These are phyloP conservation scores for Cephus nigrinus DNA, from an alignment of 2,888 invertebrate genomes.

Conservation along the genomic window DNA sequence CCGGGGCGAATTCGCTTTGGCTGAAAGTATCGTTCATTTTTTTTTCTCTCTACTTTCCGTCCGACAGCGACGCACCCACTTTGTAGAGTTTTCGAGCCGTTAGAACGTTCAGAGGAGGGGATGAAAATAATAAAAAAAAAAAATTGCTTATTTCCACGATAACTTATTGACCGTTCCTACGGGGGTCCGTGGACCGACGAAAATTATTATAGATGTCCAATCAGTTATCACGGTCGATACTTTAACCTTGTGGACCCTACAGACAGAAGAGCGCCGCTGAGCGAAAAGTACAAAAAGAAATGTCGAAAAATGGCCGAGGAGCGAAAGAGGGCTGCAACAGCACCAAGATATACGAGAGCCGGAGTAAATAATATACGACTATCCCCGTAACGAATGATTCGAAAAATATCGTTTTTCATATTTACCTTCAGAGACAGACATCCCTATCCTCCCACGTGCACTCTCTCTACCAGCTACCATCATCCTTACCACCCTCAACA, in stretches of 20 bases:
- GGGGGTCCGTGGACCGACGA: background rate
- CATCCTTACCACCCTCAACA: background rate
- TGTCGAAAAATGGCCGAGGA: constrained; percentile 15
- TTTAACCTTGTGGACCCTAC: constrained; percentile 19
- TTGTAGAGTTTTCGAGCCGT: constrained; percentile 10
- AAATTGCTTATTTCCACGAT: background rate
- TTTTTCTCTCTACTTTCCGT: background rate
- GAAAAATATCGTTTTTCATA: constrained; percentile 40
- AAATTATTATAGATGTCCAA: constrained; percentile 1
- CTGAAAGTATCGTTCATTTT: constrained; percentile 17
- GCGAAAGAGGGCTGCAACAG: constrained; percentile 8
- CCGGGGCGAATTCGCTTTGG: background rate
- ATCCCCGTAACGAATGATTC: constrained; percentile 45
- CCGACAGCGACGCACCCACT: background rate
- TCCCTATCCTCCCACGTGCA: background rate
- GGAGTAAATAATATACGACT: constrained; percentile 50
- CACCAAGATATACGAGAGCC: constrained; percentile 31
- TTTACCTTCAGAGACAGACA: constrained; percentile 27
- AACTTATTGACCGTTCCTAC: background rate
- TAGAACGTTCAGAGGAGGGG: background rate
- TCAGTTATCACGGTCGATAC: constrained; percentile 38
- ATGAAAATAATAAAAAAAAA: background rate
- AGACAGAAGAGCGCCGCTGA: background rate
- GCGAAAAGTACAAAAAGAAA: constrained; percentile 14
- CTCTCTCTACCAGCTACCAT: background rate